These are phyloP conservation scores for Aromia moschata DNA, from an alignment of 2,888 invertebrate genomes.

Conservation along the genomic window DNA sequence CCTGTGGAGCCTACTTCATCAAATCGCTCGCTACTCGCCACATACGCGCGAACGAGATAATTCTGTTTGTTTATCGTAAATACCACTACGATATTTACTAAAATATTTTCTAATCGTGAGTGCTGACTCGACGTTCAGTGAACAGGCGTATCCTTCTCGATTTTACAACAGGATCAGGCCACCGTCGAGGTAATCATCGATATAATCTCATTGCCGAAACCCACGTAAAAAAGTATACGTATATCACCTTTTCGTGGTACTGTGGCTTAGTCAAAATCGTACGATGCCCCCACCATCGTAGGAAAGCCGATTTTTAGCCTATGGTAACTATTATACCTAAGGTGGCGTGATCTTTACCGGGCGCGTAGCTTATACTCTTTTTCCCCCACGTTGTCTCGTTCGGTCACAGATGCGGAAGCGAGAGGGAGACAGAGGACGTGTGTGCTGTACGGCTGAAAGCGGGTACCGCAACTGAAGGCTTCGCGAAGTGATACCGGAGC, in stretches of 20 bases:
- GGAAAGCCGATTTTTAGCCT: conserved; percentile 25
- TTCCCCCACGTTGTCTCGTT: not conserved
- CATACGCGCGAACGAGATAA: not conserved
- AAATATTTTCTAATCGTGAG: not conserved
- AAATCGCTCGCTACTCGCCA: not conserved
- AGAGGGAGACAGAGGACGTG: conserved; percentile 10
- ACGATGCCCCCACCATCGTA: conserved; percentile 23
- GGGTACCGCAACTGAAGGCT: not conserved
- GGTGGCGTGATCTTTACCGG: conserved; percentile 30
- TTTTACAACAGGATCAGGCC: not conserved
- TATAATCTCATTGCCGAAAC: not conserved
- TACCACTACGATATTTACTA: not conserved
- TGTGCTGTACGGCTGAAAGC: not conserved
- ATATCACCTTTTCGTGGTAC: not conserved
- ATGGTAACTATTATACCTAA: conserved; percentile 17
- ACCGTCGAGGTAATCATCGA: not conserved
- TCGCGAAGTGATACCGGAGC: conserved; percentile 14
- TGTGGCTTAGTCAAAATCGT: conserved; percentile 26
- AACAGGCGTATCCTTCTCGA: not conserved
- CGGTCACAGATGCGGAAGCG: not conserved
- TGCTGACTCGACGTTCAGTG: not conserved
- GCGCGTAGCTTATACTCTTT: not conserved
- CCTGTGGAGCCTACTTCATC: no score
- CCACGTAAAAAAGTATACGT: not conserved
- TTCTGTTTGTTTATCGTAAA: not conserved